Conservation (phyloP, 2,888 invertebrate species). For the Epirrhoe tristata region DNA sequence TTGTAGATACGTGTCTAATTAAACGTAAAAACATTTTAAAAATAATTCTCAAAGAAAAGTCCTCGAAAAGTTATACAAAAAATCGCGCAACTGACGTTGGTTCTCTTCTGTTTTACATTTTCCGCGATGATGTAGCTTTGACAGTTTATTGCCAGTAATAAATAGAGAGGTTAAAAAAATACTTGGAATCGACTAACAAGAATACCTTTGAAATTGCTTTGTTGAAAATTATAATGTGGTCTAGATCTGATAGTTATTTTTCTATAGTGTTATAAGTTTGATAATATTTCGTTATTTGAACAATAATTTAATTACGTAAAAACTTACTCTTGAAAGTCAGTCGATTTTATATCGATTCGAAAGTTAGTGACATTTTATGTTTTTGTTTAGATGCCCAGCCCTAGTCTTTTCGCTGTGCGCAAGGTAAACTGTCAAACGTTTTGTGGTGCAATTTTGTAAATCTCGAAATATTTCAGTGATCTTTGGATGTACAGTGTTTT, state of each 20-base stretch:
- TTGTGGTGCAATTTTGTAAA: conserved; percentile 64
- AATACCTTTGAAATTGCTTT: no score
- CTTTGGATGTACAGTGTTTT: conserved; percentile 51
- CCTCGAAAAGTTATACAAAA: conserved; percentile 46
- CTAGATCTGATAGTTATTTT: no score
- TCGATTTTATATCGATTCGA: conserved; percentile 26
- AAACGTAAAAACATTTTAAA: conserved; percentile 57
- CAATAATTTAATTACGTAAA: background rate
- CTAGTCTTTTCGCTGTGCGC: conserved; percentile 81
- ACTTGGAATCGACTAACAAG: no score
- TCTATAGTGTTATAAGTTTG: no score
- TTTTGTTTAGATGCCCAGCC: conserved; percentile 44
- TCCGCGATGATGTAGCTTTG: conserved; percentile 39
- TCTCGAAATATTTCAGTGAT: conserved; percentile 70
- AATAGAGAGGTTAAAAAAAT: background rate
- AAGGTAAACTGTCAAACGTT: conserved; percentile 83
- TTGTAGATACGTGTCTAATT: conserved; percentile 12
- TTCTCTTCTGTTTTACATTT: conserved; percentile 63
- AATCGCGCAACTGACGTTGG: conserved; percentile 37
- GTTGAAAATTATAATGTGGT: no score
- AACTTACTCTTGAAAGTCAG: background rate
- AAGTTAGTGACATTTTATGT: conserved; percentile 11
- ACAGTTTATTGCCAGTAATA: conserved; percentile 44
- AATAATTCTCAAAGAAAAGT: conserved; percentile 51
- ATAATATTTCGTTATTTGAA: no score